Evolutionary conservation across 2,797 vertebrate genomes (phyloP).

Genomic region (Hoplostethus atlanticus): DNA sequence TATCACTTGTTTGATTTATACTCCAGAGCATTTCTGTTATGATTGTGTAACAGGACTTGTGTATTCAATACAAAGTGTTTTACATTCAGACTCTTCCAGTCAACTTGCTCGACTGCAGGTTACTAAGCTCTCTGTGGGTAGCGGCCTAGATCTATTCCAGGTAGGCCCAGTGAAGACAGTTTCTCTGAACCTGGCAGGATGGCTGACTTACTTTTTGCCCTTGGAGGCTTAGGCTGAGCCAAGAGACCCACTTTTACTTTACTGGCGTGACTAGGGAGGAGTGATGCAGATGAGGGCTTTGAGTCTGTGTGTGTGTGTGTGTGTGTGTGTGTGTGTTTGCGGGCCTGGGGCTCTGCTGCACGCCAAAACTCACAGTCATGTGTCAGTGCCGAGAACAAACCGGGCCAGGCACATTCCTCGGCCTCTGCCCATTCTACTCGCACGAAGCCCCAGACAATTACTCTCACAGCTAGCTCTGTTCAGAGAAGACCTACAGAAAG

Average conservation of each 20-base stretch:
- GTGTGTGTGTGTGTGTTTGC: not conserved
- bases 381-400: conserved; percentile 74
- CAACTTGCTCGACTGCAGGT: conserved; percentile 21
- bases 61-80: not conserved
- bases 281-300: conserved; percentile 42
- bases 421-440: conserved; percentile 22
- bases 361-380: conserved; percentile 74
- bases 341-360: conserved; percentile 50
- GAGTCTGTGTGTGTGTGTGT: conserved; percentile 27
- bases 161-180: conserved; percentile 59
- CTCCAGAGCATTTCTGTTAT: conserved; percentile 25
- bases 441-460: conserved; percentile 17
- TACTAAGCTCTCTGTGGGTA: conserved; percentile 41
- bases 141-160: conserved; percentile 72
- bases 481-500: not conserved
- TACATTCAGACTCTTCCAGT: not conserved
- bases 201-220: conserved; percentile 72
- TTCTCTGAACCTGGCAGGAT: conserved; percentile 57
- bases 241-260: conserved; percentile 64
- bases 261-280: conserved; percentile 49
- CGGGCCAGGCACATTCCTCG: conserved; percentile 72
- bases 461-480: conserved; percentile 1
- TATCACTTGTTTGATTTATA: conserved; percentile 40
- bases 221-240: conserved; percentile 65
- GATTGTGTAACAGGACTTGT: conserved; percentile 2